phyloP scores from a whole-genome alignment of 2,888 invertebrate species.

The Ectropis crepuscularia region DNA sequence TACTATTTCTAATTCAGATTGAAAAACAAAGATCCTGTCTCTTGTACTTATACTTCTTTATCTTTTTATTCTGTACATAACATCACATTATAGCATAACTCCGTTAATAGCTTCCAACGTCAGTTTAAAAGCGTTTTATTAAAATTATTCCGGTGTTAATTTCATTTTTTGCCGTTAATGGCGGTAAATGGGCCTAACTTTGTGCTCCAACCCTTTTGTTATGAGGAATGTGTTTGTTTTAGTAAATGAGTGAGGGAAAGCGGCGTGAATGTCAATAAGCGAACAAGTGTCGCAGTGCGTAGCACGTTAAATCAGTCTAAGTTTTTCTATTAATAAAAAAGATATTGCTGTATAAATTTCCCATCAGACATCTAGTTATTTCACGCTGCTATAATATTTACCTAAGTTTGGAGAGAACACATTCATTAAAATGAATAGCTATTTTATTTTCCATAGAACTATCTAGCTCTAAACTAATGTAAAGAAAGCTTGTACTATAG shows the following conservation, averaged over 20 bases:
- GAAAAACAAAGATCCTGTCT: neutral
- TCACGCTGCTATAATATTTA: too few relatives aligned
- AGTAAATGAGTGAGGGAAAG: slow-evolving; percentile 5
- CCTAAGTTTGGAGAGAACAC: too few relatives aligned
- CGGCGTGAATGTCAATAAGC: neutral
- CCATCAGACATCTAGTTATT: neutral
- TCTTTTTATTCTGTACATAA: neutral
- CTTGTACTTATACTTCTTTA: neutral
- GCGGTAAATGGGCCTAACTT: slow-evolving; percentile 19
- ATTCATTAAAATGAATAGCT: too few relatives aligned
- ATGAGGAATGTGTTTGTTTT: slow-evolving; percentile 23
- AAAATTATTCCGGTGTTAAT: slow-evolving; percentile 39
- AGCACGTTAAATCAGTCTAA: too few relatives aligned
- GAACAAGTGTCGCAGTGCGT: too few relatives aligned
- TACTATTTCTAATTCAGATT: neutral
- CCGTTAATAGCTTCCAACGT: slow-evolving; percentile 31
- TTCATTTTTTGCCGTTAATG: slow-evolving; percentile 32
- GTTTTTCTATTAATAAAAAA: neutral
- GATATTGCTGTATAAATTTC: neutral
- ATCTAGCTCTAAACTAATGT: too few relatives aligned
- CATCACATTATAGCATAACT: slow-evolving; percentile 12
- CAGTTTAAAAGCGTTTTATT: slow-evolving; percentile 38
- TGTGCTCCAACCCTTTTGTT: slow-evolving; percentile 17
- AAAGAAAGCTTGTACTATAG: too few relatives aligned
- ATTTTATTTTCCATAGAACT: too few relatives aligned